phyloP scores from a whole-genome alignment of 1,140 invertebrate species.

The Trachymyrmex cornetzi region DNA sequence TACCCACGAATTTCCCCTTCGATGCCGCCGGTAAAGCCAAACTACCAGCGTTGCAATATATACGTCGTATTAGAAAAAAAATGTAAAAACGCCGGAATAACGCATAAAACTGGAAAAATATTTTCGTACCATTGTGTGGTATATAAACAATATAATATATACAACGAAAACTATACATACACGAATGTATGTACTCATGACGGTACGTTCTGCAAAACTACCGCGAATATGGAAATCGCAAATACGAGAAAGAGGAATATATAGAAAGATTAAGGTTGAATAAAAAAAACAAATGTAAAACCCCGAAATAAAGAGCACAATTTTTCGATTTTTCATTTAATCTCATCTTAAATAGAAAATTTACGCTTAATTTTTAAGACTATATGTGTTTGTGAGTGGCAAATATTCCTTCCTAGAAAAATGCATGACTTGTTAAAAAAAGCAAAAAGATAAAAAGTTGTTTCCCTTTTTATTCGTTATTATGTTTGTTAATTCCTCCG shows the following conservation, averaged over 20 bases:
- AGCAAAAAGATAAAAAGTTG: background rate
- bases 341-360: background rate
- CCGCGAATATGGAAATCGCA: conserved; percentile 26
- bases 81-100: background rate
- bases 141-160: conserved; percentile 35
- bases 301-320: background rate
- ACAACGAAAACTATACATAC: background rate
- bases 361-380: background rate
- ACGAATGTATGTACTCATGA: background rate
- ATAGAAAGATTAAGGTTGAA: conserved; percentile 23
- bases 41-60: background rate
- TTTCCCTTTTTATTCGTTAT: background rate
- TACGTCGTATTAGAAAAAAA: conserved; percentile 19
- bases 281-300: conserved; percentile 2
- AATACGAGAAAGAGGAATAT: background rate
- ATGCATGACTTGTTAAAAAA: background rate
- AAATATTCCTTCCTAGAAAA: background rate
- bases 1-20: conserved; percentile 39
- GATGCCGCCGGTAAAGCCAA: conserved; percentile 20
- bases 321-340: background rate
- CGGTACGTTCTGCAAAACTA: conserved; percentile 25
- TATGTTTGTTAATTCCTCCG: background rate
- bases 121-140: conserved; percentile 15
- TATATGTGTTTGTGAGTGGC: background rate
- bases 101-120: conserved; percentile 31